Base-by-base conservation (phyloP, 2,888 invertebrate species). In the Tillus elongatus region DNA sequence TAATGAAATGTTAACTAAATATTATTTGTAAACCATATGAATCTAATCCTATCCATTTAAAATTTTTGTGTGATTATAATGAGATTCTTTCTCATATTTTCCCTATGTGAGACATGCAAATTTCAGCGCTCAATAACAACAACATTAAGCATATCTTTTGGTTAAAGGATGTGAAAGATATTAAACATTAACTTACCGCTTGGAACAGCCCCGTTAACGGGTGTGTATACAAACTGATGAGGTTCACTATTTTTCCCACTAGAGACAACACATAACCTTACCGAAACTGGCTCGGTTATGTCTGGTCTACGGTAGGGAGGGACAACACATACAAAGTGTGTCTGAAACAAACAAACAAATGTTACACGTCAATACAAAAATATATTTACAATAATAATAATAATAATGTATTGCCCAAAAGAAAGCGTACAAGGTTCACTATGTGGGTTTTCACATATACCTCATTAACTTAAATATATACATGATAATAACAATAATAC, bases 231-330 rank as follows among this genome's bases (percentile, higher is more conserved):
- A 72, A 91, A 89, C 45, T 74, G 71, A 67, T 89, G 89, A 35
- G 86, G 77, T 68, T 90, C 90, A 54, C 87, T 87, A 43, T 80
- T 80, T 69, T 86, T 85, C 52, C 87, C 88, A 56, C 86, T 88
- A 30, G 89, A 88, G 12, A 83, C 74, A 40, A 89, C 83, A 63
- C 77, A 79, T 62, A 90, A 69, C 64, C 82, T 79, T 42, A 88
- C 83, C 52, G 72, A 70, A 44, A 85, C 77, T 9, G 85, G 71
- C 61, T 85, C 85, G 27, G 63, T 64, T 41, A 82, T 72, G 63
- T 82, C 82, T 43, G 73, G 67, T 46, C 77, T 73, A 52, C 69
- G 67, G 70, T 82, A 90, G 13, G 86, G 73, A 13, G 90, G 90
- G 47, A 90, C 81, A 51, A 81, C 80, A 67, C 90, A 90, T 16